Conservation (phyloP, 2,888 invertebrate species). For the Diplazon laetatorius region DNA sequence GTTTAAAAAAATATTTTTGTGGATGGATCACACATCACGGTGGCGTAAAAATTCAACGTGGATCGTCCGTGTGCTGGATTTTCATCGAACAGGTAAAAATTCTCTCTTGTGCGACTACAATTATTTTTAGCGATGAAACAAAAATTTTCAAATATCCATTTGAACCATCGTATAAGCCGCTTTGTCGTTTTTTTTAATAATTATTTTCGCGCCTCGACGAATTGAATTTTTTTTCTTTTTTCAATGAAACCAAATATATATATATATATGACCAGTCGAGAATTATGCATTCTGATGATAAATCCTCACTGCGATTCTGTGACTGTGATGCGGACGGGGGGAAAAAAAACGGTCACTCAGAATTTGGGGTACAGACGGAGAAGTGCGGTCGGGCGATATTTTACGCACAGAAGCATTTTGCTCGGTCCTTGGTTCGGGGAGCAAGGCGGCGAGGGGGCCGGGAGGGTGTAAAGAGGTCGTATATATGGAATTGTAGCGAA, state of each 20-base stretch:
- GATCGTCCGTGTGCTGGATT: not conserved
- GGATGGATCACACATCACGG: not conserved
- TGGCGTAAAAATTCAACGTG: not conserved
- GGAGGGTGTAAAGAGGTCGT: not conserved
- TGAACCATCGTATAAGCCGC: too few species aligned
- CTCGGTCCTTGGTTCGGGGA: slow-evolving; percentile 3
- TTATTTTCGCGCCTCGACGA: too few species aligned
- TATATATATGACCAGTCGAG: too few species aligned
- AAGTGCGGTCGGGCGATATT: not conserved
- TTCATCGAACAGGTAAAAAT: slow-evolving; percentile 18
- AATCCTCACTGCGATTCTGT: slow-evolving; percentile 6
- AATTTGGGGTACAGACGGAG: not conserved
- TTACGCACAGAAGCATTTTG: slow-evolving; percentile 15
- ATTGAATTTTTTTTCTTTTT: too few species aligned
- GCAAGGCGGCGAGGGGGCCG: not conserved
- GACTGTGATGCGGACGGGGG: not conserved
- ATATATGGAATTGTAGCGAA: not conserved
- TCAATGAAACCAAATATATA: not conserved
- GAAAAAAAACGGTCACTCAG: not conserved
- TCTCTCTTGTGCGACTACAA: too few species aligned
- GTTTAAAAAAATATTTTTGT: not conserved
- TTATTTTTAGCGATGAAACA: too few species aligned
- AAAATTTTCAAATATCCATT: too few species aligned
- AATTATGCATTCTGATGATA: too few species aligned
- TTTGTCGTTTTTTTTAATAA: too few species aligned